phyloP scores from a whole-genome alignment of 2,888 invertebrate genomes.

The Lamproptera curius region DNA sequence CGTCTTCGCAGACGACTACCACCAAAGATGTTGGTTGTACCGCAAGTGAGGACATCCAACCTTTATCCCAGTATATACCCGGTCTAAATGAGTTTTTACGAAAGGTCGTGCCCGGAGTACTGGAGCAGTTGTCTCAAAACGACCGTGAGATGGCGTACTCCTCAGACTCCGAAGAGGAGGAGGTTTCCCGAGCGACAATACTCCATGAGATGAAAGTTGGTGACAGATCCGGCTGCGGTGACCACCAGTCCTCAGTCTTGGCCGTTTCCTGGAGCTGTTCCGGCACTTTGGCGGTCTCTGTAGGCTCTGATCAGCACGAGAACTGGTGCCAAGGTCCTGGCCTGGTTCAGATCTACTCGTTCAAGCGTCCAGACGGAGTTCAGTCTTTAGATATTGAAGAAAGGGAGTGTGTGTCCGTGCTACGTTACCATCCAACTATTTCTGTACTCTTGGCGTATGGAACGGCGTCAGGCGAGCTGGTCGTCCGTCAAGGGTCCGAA shows the following conservation, averaged over 20 bases:
- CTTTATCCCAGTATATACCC: too few species aligned
- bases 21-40: slow-evolving; percentile 43
- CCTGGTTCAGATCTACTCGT: slow-evolving; percentile 49
- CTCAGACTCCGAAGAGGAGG: slow-evolving; percentile 65
- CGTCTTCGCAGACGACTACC: slow-evolving; percentile 45
- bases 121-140: slow-evolving; percentile 55
- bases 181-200: slow-evolving; percentile 43
- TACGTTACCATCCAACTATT: slow-evolving; percentile 53
- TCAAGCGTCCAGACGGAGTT: slow-evolving; percentile 70
- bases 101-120: slow-evolving; percentile 54
- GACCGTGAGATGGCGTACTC: slow-evolving; percentile 43
- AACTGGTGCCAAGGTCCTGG: slow-evolving; percentile 62
- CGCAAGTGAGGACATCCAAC: slow-evolving; percentile 33
- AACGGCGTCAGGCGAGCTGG: slow-evolving; percentile 56
- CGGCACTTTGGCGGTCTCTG: slow-evolving; percentile 54
- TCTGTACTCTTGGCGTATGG: slow-evolving; percentile 59
- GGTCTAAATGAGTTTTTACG: slow-evolving; percentile 56
- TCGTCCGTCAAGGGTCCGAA: slow-evolving; percentile 30
- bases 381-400: slow-evolving; percentile 28
- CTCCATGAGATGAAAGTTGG: slow-evolving; percentile 50
- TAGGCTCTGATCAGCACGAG: slow-evolving; percentile 54
- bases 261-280: slow-evolving; percentile 56
- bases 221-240: slow-evolving; percentile 33
- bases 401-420: slow-evolving; percentile 54
- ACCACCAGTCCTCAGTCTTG: slow-evolving; percentile 46